These are phyloP conservation scores for Eupithecia tripunctaria DNA, from an alignment of 2,888 invertebrate genomes.

Conservation along the genomic window DNA sequence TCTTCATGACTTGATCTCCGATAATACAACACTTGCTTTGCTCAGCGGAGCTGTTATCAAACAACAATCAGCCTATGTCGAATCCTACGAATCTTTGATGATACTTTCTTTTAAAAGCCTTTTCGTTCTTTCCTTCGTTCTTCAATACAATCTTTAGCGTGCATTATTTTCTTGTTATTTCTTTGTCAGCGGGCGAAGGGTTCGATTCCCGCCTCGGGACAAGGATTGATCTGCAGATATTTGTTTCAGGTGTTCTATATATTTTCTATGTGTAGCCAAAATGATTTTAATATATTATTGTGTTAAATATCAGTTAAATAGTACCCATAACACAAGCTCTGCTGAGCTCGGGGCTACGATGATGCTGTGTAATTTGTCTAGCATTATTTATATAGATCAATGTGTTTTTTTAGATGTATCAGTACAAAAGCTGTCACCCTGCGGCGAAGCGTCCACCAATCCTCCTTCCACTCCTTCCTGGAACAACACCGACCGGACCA, in stretches of 20 bases:
- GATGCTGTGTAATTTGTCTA: too few species aligned
- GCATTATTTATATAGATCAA: neutral
- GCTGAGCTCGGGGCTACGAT: too few species aligned
- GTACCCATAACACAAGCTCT: too few species aligned
- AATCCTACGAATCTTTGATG: neutral
- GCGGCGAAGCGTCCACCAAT: conserved; percentile 8
- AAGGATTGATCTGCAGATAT: too few species aligned
- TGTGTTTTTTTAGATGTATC: conserved; percentile 25
- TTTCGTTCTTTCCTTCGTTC: neutral
- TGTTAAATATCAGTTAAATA: too few species aligned
- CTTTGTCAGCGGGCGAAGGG: too few species aligned
- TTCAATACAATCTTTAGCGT: neutral
- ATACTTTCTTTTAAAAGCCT: neutral
- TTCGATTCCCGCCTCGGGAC: too few species aligned
- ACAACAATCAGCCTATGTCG: neutral
- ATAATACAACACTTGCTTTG: neutral
- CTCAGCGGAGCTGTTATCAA: neutral
- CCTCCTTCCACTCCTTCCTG: conserved; percentile 23
- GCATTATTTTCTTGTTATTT: too few species aligned
- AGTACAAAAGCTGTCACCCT: conserved; percentile 20
- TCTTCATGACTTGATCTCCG: neutral
- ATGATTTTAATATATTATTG: too few species aligned
- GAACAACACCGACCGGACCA: conserved; percentile 16
- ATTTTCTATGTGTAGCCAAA: too few species aligned
- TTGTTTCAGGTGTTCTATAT: too few species aligned